These are phyloP conservation scores for Alca torda DNA, from an alignment of 2,797 vertebrate genomes.

Conservation along the genomic window DNA sequence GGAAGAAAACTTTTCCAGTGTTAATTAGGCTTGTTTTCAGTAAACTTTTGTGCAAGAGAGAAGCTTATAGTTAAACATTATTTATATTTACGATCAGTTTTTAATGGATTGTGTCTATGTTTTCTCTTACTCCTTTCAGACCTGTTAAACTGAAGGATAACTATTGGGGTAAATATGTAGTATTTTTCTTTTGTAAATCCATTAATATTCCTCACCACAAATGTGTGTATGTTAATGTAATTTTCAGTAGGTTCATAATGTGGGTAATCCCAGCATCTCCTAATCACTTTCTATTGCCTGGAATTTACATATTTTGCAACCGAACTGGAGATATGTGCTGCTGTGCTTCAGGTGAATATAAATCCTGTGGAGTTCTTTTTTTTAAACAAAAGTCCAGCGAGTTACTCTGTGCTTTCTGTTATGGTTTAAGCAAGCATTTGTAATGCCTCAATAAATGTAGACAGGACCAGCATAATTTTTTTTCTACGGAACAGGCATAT, in stretches of 20 bases:
- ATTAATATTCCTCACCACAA: neutral
- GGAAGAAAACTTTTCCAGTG: neutral
- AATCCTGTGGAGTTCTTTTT: neutral
- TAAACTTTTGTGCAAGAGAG: neutral
- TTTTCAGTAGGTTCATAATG: neutral
- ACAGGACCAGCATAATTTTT: neutral
- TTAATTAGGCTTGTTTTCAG: constrained; percentile 1
- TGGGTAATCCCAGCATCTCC: neutral
- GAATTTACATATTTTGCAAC: neutral
- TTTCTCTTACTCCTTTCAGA: neutral
- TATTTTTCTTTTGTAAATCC: neutral
- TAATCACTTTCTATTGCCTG: neutral
- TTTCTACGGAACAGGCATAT: neutral
- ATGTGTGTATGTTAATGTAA: neutral
- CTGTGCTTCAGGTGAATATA: neutral
- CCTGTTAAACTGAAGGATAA: neutral
- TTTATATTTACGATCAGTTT: neutral
- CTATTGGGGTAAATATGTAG: neutral
- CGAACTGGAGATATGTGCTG: neutral
- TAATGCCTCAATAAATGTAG: neutral
- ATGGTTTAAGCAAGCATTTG: neutral
- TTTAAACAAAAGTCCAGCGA: neutral
- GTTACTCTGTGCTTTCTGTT: neutral
- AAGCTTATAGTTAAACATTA: neutral
- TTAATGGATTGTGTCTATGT: neutral